Percentiles rank a stretch among this genome's conserved stretches.
Evolutionary conservation across 2,888 invertebrate genomes (phyloP).

Genomic region (Thyatira batis): DNA sequence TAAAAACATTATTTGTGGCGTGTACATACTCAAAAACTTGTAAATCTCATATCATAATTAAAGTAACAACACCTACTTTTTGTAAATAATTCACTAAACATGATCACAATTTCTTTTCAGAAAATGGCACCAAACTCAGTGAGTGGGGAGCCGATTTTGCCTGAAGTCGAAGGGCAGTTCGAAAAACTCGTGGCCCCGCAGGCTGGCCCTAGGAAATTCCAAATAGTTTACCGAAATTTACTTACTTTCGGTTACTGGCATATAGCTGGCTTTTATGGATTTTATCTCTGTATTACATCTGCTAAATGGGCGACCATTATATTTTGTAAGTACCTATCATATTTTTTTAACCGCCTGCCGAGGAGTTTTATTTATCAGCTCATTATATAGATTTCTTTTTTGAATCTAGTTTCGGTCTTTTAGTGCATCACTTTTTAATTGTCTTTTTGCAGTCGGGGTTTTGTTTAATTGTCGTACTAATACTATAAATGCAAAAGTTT

Average conservation of each 20-base stretch:
- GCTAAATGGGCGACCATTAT: constrained; percentile 42
- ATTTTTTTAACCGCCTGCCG: too few relatives aligned
- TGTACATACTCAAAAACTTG: too few relatives aligned
- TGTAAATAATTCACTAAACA: neutral
- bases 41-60: too few relatives aligned
- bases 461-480: too few relatives aligned
- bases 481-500: too few relatives aligned
- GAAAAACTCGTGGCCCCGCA: constrained; percentile 18
- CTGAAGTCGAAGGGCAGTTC: constrained; percentile 9
- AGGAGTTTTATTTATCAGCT: too few relatives aligned
- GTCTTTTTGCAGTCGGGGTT: too few relatives aligned
- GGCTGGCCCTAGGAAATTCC: constrained; percentile 30
- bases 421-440: too few relatives aligned
- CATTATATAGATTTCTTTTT: too few relatives aligned
- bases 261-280: constrained; percentile 42
- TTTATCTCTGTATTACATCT: constrained; percentile 43
- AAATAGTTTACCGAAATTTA: constrained; percentile 42
- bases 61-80: too few relatives aligned
- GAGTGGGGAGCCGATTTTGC: neutral
- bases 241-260: constrained; percentile 42
- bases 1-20: too few relatives aligned
- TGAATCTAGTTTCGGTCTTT: too few relatives aligned
- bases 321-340: constrained; percentile 49
- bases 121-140: constrained; percentile 10
- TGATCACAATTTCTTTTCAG: neutral